These are phyloP conservation scores for Eupeodes corollae DNA, from an alignment of 1,140 invertebrate species.

Conservation along the genomic window DNA sequence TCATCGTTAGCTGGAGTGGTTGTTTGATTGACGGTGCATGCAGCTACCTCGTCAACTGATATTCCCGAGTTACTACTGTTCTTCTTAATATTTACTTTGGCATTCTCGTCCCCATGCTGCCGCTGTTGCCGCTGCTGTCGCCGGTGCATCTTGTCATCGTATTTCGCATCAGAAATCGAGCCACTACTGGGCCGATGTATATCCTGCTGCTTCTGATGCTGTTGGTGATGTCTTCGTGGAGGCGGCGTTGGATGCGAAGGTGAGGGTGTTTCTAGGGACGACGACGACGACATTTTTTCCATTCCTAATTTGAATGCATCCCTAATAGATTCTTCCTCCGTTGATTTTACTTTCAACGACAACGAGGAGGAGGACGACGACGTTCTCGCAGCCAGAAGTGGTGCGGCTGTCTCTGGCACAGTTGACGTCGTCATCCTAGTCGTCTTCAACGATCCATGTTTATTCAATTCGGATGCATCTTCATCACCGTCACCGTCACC, in stretches of 20 bases:
- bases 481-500: no score
- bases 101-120: constrained; percentile 3
- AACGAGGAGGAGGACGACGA: no score
- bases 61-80: constrained; percentile 10
- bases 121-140: constrained; percentile 17
- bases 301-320: constrained; percentile 16
- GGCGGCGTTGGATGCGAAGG: no score
- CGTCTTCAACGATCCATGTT: neutral
- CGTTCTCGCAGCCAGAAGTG: no score
- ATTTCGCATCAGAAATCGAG: no score
- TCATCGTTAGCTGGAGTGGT: constrained; percentile 9
- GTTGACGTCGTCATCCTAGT: no score
- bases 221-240: no score
- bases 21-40: constrained; percentile 24
- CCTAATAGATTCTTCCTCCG: neutral
- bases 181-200: no score
- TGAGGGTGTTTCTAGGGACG: no score
- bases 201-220: no score
- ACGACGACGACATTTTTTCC: constrained; percentile 27
- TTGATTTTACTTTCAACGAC: neutral
- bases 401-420: no score
- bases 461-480: neutral
- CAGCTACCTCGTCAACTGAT: constrained; percentile 13
- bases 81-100: constrained; percentile 7
- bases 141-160: constrained; percentile 7